Percentiles rank a stretch among this genome's conserved stretches.
phyloP scores from a whole-genome alignment of 2,888 invertebrate genomes.

The Notodonta dromedarius region DNA sequence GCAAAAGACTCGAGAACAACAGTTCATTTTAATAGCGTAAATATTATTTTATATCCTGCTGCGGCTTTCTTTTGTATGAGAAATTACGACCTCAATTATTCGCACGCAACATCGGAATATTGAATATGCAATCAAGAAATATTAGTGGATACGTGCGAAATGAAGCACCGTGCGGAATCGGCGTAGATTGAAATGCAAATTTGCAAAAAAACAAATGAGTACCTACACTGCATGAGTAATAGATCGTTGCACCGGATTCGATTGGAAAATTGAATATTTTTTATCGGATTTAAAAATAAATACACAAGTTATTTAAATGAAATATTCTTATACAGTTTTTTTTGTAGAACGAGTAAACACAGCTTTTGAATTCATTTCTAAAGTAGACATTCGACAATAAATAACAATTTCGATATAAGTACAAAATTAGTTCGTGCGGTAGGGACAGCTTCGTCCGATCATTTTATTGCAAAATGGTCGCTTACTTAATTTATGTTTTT shows the following conservation, averaged over 20 bases:
- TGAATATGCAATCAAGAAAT: conserved; percentile 55
- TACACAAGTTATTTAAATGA: neutral
- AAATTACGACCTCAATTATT: conserved; percentile 58
- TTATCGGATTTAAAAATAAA: neutral
- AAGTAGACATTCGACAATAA: too few species aligned
- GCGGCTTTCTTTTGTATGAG: conserved; percentile 47
- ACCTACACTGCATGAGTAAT: neutral
- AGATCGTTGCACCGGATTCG: conserved; percentile 1
- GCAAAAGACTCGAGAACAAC: conserved; percentile 10
- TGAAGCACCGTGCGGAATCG: conserved; percentile 28
- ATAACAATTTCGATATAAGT: too few species aligned
- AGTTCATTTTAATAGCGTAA: conserved; percentile 35
- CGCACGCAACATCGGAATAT: conserved; percentile 57
- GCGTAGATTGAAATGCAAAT: conserved; percentile 18
- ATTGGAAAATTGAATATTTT: conserved; percentile 4
- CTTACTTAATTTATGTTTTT: too few species aligned
- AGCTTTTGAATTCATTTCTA: too few species aligned
- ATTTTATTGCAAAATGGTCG: too few species aligned
- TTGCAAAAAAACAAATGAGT: conserved; percentile 12
- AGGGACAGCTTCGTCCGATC: too few species aligned
- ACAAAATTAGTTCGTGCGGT: too few species aligned
- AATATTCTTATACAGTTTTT: neutral
- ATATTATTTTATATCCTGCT: conserved; percentile 39
- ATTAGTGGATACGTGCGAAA: conserved; percentile 37
- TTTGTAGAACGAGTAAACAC: neutral